Evolutionary conservation across 2,113 vertebrate genomes (phyloP).

Genomic region (Platycercus adscitus): DNA sequence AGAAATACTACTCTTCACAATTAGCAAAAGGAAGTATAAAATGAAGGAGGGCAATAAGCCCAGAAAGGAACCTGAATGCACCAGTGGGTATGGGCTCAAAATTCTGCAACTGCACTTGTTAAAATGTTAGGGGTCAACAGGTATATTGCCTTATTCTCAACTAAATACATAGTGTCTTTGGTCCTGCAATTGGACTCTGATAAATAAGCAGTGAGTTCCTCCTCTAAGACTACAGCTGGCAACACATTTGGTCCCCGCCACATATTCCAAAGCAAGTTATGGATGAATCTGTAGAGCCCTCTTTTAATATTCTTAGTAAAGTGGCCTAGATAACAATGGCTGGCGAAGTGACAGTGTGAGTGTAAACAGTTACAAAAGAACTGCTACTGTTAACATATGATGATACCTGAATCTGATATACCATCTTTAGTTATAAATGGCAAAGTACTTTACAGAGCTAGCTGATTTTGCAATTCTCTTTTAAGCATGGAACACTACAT

Average conservation of each 20-base stretch:
- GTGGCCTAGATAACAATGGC: rapidly evolving
- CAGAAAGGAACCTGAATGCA: neutral
- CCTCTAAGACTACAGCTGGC: neutral
- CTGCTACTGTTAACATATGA: neutral
- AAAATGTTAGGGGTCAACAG: neutral
- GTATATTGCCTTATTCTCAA: neutral
- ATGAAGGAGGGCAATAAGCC: neutral
- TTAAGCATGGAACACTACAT: neutral
- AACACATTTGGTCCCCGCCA: neutral
- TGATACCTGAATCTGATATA: neutral
- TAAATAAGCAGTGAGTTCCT: neutral
- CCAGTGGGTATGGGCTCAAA: neutral
- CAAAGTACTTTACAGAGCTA: neutral
- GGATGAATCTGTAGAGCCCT: neutral
- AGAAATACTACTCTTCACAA: neutral
- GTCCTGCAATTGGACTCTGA: neutral
- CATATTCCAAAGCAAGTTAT: neutral
- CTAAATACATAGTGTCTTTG: neutral
- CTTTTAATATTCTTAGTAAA: neutral
- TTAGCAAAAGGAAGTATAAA: neutral
- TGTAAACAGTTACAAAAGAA: neutral
- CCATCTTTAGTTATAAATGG: neutral
- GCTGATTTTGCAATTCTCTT: neutral
- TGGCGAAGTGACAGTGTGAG: neutral
- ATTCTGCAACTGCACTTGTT: neutral